phyloP scores from a whole-genome alignment of 2,797 vertebrate genomes.

The Diplodus sargus region DNA sequence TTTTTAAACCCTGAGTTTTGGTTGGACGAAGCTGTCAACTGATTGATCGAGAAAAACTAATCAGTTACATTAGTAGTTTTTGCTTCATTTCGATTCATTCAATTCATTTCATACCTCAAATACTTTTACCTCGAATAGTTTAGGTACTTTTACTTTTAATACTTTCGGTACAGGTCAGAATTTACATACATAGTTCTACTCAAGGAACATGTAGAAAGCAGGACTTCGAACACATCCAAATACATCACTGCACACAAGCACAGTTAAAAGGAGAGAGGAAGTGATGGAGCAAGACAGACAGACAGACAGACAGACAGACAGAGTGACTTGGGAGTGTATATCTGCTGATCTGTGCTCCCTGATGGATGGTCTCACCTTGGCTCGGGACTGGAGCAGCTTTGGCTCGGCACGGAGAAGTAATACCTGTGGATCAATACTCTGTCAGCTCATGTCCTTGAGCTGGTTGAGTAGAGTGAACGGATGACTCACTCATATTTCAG shows the following conservation, averaged over 20 bases:
- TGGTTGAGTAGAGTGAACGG: conserved; percentile 29
- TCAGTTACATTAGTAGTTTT: background rate
- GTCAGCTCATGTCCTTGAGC: conserved; percentile 54
- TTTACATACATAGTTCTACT: background rate
- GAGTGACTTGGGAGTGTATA: conserved; percentile 5
- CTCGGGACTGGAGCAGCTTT: conserved; percentile 26
- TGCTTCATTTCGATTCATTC: too few relatives aligned
- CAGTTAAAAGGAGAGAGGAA: conserved; percentile 2
- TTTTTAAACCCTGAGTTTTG: background rate
- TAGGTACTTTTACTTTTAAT: background rate
- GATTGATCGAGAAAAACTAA: too few relatives aligned
- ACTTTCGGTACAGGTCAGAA: background rate
- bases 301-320: background rate
- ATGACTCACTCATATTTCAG: conserved; percentile 50
- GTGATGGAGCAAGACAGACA: conserved; percentile 15
- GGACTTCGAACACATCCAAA: too few relatives aligned
- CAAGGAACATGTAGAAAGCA: background rate
- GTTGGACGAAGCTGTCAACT: background rate
- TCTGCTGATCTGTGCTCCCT: conserved; percentile 36
- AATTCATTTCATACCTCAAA: too few relatives aligned
- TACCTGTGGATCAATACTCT: conserved; percentile 60
- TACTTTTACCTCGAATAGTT: too few relatives aligned
- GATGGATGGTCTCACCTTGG: conserved; percentile 63
- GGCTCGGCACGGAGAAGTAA: conserved; percentile 26
- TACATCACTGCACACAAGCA: background rate